A percentile compares a stretch with the other conserved stretches of the same genome.
phyloP scores from a whole-genome alignment of 1,140 invertebrate species.

The Asobara japonica region DNA sequence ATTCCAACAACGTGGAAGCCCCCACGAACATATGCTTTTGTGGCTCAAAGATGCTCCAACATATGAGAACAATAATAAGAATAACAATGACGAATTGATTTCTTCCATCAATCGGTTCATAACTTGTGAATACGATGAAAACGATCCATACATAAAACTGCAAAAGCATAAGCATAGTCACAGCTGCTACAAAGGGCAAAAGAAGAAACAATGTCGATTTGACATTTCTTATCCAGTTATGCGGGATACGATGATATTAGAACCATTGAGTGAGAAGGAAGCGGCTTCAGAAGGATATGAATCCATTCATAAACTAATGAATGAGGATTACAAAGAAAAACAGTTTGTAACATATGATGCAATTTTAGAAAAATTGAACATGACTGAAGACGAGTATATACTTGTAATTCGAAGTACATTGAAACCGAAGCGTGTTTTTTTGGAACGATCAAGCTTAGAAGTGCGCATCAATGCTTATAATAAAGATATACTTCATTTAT shows the following conservation, averaged over 20 bases:
- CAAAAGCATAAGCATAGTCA: constrained; percentile 9
- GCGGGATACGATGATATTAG: constrained; percentile 11
- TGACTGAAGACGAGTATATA: constrained; percentile 21
- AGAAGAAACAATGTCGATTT: constrained; percentile 21
- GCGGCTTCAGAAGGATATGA: background rate
- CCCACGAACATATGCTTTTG: too few species aligned
- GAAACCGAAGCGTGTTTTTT: too few species aligned
- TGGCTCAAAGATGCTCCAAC: too few species aligned
- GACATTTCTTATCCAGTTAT: constrained; percentile 17
- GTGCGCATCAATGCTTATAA: too few species aligned
- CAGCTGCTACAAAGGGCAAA: constrained; percentile 26
- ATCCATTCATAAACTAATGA: background rate
- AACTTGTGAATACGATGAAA: constrained; percentile 13
- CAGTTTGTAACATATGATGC: background rate
- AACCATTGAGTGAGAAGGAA: background rate
- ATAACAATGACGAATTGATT: too few species aligned
- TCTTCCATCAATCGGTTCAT: too few species aligned
- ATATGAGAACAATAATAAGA: too few species aligned
- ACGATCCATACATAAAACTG: constrained; percentile 14
- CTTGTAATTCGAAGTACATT: constrained; percentile 18
- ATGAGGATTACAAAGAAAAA: background rate
- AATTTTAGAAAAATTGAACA: constrained; percentile 21
- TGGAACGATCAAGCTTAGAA: background rate
- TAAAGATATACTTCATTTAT: too few species aligned
- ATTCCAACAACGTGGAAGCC: too few species aligned